A percentile compares a stretch with the other conserved stretches of the same genome.
phyloP scores from a whole-genome alignment of 35 echinoderm and acorn worm species.

The Hemicentrotus pulcherrimus region DNA sequence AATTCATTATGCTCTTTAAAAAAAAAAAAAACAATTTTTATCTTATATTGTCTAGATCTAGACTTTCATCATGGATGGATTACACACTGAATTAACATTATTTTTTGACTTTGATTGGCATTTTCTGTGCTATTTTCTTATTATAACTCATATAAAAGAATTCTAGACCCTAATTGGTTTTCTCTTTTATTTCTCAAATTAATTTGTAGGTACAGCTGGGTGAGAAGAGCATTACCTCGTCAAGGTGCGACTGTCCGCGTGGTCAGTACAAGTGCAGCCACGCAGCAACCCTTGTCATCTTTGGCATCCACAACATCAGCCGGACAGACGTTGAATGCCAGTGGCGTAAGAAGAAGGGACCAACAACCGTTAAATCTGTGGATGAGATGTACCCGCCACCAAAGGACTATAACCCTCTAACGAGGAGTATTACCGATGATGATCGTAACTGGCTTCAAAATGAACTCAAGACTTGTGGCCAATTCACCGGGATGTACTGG shows the following conservation, averaged over 20 bases:
- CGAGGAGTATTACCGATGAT: neutral
- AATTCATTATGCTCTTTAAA: too few species aligned
- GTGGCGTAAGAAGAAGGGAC: neutral
- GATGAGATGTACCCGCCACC: neutral
- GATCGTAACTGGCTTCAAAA: neutral
- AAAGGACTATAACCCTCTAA: neutral
- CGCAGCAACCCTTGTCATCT: neutral
- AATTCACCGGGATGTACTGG: slow-evolving; percentile 24
- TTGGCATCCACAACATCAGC: slow-evolving; percentile 1
- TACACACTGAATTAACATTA: too few species aligned
- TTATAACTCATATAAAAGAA: too few species aligned
- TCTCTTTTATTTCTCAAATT: too few species aligned
- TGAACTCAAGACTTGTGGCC: neutral
- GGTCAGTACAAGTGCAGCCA: neutral
- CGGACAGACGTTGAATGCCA: neutral
- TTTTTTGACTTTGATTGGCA: too few species aligned
- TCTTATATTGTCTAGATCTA: too few species aligned
- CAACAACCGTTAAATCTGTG: neutral
- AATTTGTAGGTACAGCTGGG: neutral
- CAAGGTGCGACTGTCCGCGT: neutral
- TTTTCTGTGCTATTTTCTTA: too few species aligned
- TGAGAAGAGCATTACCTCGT: neutral
- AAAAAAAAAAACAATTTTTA: too few species aligned
- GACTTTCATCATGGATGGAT: too few species aligned
- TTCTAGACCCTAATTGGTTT: too few species aligned